Base-by-base conservation (phyloP, 1,140 invertebrate genomes). In the Thereuonema tuberculata region DNA sequence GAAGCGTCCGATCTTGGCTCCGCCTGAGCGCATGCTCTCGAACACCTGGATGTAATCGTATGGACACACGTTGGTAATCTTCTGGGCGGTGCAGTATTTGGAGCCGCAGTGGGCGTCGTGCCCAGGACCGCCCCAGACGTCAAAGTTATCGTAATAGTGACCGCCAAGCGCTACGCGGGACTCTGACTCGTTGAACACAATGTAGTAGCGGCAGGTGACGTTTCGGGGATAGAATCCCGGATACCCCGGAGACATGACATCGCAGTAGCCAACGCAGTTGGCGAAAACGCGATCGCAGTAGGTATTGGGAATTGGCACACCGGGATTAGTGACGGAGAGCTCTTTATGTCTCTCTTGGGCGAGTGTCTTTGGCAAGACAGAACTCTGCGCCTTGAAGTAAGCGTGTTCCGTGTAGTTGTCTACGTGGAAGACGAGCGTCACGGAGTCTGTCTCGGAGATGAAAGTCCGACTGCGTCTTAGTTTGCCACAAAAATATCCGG, bases 321-420 rank as follows among this genome's bases (percentile, higher is more conserved):
- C 58, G 17, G 63, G 9, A 17, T 59, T 48, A 2, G 20, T 27
- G 3, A 52, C 15, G 2, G 46, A 37, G n/a, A 59, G 27, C 14
- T 59, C 21, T 31, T 59, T 59, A 27, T 60, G 59, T 2, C 50
- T n/a, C 31, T 60, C 59, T 24, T 56, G 15, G 5, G 59, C 59
- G 24, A 56, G 24, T 29, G 2, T 14, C 20, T 60, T 57, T 5
- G 55, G 59, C 2, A 60, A 28, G 5, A 60, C 54, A 14, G 55
- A 60, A 9, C 15, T 20, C 28, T 60, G 71, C 84, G 82, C 83
- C 83, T 58, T 84, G 79, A 85, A 83, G 72, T 86, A 86, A 23
- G 85, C 87, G 71, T 93, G 89, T 71, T 92, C 86, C 1, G 88
- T 92, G 75, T 91, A 93, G 72, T 91, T 92, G 69, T 93, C 89